Evolutionary conservation across 2,888 invertebrate genomes (phyloP), one percentile per base, ranked within the genome.

Genomic region (Eudasyphora cyanicolor): DNA sequence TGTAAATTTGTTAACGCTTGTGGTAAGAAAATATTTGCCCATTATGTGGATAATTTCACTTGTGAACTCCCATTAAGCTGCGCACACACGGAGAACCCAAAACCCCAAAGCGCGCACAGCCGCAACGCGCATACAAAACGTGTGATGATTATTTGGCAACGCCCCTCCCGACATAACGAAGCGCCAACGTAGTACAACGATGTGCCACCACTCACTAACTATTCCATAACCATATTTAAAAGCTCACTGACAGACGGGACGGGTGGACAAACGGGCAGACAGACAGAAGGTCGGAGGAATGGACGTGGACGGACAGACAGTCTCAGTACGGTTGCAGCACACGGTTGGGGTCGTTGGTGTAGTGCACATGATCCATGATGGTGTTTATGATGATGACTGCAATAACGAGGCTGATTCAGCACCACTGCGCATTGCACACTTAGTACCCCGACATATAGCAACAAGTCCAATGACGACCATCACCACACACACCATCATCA

Each of bases 111-210:
- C 5, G 60, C 49, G 14, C 29, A 38, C 10, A 51, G 35, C 62
- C 6, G 32, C 7, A 70, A 57, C 80, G 77, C 79, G 87, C 82
- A 87, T 88, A 87, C 89, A 90, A 90, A 90, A 90, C 90, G 90
- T 91, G 90, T 90, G 90, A 90, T 90, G 90, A 90, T 90, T 89
- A 90, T 88, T 87, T 87, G 90, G 90, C 86, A 89, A 91, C 90
- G 90, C 90, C 90, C 91, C 88, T 87, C 75, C 84, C 84, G 84
- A 81, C 84, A 82, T 81, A 83, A 83, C 80, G 84, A 83, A 86
- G 86, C 86, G 86, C 86, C 86, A 86, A 86, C 80, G 70, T n/a
- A n/a, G n/a, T 79, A 71, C 70, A 79, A n/a, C n/a, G 29, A 73
- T 54, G 29, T 35, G 62, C 60, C 10, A 67, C 64, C 35, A 38